These are phyloP conservation scores for Panthera leo DNA, from an alignment of 2,113 vertebrate genomes.

Conservation along the genomic window DNA sequence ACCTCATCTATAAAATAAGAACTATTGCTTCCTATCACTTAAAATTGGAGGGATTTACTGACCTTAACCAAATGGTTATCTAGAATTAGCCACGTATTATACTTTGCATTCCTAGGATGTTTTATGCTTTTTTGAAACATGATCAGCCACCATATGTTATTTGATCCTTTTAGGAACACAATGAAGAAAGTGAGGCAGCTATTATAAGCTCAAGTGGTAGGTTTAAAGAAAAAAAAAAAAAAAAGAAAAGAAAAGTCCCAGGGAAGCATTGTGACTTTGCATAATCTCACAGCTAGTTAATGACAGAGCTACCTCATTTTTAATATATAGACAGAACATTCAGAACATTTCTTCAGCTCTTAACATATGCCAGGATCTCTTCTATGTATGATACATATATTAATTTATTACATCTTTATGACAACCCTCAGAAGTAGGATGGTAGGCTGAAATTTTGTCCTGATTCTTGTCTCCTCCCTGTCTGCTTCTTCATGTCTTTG, in stretches of 20 bases:
- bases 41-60: slow-evolving; percentile 54
- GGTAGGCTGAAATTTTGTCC: neutral
- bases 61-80: slow-evolving; percentile 56
- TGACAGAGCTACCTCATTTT: neutral
- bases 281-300: neutral
- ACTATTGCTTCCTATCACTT: slow-evolving; percentile 39
- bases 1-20: slow-evolving; percentile 59
- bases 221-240: neutral
- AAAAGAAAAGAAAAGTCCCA: neutral
- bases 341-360: neutral
- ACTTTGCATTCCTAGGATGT: neutral
- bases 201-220: neutral
- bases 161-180: slow-evolving; percentile 35
- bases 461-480: neutral
- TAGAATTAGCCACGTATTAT: slow-evolving; percentile 46
- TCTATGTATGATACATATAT: neutral
- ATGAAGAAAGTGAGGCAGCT: slow-evolving; percentile 25
- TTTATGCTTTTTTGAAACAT: slow-evolving; percentile 54
- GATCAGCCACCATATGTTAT: slow-evolving; percentile 4
- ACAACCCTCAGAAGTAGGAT: neutral
- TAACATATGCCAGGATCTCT: neutral
- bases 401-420: neutral
- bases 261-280: neutral
- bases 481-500: neutral
- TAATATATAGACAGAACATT: neutral